Base-by-base conservation (phyloP, 2,113 vertebrate genomes). In the Phylloscopus trochiloides region DNA sequence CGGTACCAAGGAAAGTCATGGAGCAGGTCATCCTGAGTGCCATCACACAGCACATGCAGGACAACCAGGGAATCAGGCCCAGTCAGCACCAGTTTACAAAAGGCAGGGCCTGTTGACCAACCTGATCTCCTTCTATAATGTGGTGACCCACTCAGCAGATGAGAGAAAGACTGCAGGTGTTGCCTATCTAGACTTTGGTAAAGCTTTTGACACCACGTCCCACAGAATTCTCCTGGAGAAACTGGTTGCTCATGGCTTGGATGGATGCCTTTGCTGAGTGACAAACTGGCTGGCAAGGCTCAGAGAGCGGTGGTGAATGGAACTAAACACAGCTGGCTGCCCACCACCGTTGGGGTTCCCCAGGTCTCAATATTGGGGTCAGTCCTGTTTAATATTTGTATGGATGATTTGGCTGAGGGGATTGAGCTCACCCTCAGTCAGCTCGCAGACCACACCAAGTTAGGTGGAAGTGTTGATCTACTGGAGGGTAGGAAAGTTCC, bases 361-460 rank as follows among this genome's bases (percentile, higher is more conserved):
- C 52, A 21, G 28, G 16, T 25, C n/a, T 40, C 47, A 26, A 16
- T 47, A 45, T 1, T 51, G 38, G 32, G 19, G 10, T 19, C 45
- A 34, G 6, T 15, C 47, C 20, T 67, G 29, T 34, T 59, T 31
- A 26, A 25, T 3, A 48, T 3, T 21, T 40, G 3, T 6, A 22
- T 8, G 0, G 0, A 18, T 47, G 17, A 25, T 26, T 54, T 52
- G 61, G 38, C 16, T 0, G 2, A n/a, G 38, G 18, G 24, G 18
- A 9, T n/a, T 7, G 16, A 25, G 32, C 18, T 36, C 16, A 14
- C 5, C 7, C 28, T 20, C 59, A 40, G 38, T 31, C n/a, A 29
- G 19, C 24, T 52, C 0, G 0, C 68, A 25, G 38, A 5, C 0
- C 0, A 6, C 52, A 43, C 36, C 28, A 12, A 29, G 38, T 47